Percentiles rank a stretch among this genome's conserved stretches.
Conservation (phyloP, 2,888 invertebrate species). For the Diploptera punctata region DNA sequence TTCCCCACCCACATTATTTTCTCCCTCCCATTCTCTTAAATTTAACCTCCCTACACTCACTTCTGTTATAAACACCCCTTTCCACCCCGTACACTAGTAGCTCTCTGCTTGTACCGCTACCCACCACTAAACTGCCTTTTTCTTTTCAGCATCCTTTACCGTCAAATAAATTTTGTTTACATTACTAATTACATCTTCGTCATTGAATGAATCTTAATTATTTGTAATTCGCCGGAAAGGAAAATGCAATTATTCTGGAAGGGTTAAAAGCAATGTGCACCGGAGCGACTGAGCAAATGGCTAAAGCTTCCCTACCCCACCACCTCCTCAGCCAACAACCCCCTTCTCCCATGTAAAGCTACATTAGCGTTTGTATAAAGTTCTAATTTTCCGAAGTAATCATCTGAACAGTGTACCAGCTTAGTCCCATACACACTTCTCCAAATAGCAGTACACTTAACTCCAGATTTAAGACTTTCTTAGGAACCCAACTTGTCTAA, state of each 20-base stretch:
- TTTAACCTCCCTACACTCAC: slow-evolving; percentile 27
- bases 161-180: slow-evolving; percentile 42
- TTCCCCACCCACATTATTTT: neutral
- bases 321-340: neutral
- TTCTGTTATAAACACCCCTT: slow-evolving; percentile 17
- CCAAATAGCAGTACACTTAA: slow-evolving; percentile 17
- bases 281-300: slow-evolving; percentile 36
- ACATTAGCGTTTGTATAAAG: slow-evolving; percentile 38
- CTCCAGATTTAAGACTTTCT: neutral
- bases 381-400: slow-evolving; percentile 41
- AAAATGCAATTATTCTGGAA: slow-evolving; percentile 43
- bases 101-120: slow-evolving; percentile 23
- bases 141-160: slow-evolving; percentile 36
- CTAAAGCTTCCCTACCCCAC: slow-evolving; percentile 17
- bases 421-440: slow-evolving; percentile 24
- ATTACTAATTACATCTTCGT: slow-evolving; percentile 44
- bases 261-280: slow-evolving; percentile 39
- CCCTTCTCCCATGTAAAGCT: slow-evolving; percentile 19
- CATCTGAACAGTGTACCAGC: slow-evolving; percentile 35
- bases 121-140: slow-evolving; percentile 31
- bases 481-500: too few species aligned
- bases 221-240: slow-evolving; percentile 44
- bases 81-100: slow-evolving; percentile 15
- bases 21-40: slow-evolving; percentile 27
- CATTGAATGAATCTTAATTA: slow-evolving; percentile 45